Percentiles rank a stretch among this genome's conserved stretches.
Conservation (phyloP, 2,888 invertebrate species). For the Autographa pulchrina region DNA sequence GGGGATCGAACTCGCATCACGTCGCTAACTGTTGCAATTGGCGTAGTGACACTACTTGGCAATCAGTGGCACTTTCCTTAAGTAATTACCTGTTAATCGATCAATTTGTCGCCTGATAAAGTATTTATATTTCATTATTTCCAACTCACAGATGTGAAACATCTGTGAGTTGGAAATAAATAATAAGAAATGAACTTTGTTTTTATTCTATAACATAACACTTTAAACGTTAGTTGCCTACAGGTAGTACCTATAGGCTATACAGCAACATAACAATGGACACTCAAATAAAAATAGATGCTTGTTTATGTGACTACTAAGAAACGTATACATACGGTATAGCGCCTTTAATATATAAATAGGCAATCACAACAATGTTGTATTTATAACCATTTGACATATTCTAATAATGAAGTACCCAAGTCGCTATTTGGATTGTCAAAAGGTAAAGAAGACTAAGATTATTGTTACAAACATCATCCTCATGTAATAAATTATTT, state of each 20-base stretch:
- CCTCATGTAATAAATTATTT: neutral
- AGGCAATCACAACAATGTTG: slow-evolving; percentile 35
- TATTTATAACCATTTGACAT: neutral
- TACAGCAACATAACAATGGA: slow-evolving; percentile 38
- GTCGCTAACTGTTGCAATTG: no score
- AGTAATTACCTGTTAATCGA: no score
- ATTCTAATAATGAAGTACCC: neutral
- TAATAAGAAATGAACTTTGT: neutral
- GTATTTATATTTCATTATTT: no score
- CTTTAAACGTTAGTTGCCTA: neutral
- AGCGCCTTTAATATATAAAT: slow-evolving; percentile 42
- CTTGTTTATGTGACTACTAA: slow-evolving; percentile 9
- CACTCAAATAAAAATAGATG: slow-evolving; percentile 39
- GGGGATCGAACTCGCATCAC: no score
- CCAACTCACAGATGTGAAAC: no score
- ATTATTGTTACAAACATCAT: neutral
- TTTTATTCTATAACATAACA: slow-evolving; percentile 1
- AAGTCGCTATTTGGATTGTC: neutral
- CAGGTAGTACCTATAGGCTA: neutral
- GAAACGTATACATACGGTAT: slow-evolving; percentile 13
- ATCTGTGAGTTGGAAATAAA: no score
- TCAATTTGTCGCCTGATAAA: no score
- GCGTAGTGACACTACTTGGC: no score
- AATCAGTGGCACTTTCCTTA: no score
- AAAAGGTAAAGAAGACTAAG: neutral